Evolutionary conservation across 2,113 vertebrate genomes (phyloP).

Genomic region (Sceloporus tristichus): DNA sequence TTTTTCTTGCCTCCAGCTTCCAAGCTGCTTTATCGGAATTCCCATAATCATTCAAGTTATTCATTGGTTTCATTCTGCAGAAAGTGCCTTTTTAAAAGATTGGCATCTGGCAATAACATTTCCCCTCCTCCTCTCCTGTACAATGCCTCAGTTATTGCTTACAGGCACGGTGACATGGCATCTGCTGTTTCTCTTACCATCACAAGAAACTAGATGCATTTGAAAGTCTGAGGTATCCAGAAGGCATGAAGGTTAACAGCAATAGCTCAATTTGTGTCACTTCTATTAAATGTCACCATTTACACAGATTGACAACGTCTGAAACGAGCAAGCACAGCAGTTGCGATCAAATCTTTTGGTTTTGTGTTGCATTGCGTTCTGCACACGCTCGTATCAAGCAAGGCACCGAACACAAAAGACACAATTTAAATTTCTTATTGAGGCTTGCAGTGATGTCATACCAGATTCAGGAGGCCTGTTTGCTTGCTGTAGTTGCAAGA

Average conservation of each 20-base stretch:
- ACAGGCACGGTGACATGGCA: not conserved
- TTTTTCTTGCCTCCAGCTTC: slow-evolving; percentile 41
- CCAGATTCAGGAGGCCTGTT: not conserved
- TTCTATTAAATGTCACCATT: slow-evolving; percentile 52
- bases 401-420: not conserved
- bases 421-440: not conserved
- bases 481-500: not conserved
- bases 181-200: not conserved
- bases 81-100: slow-evolving; percentile 44
- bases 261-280: slow-evolving; percentile 37
- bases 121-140: not conserved
- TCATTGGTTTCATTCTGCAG: slow-evolving; percentile 37
- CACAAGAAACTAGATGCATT: not conserved
- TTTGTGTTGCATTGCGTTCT: slow-evolving; percentile 15
- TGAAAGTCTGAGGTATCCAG: slow-evolving; percentile 34
- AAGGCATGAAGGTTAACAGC: slow-evolving; percentile 50
- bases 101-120: slow-evolving; percentile 34
- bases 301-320: slow-evolving; percentile 44
- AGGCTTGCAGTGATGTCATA: slow-evolving; percentile 7
- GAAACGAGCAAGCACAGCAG: slow-evolving; percentile 16
- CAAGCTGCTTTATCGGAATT: slow-evolving; percentile 36
- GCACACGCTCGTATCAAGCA: not conserved
- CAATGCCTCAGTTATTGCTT: slow-evolving; percentile 17
- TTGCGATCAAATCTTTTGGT: slow-evolving; percentile 18
- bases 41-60: slow-evolving; percentile 39